These are phyloP conservation scores for Poecilia velifera DNA, from an alignment of 2,797 vertebrate genomes.

Conservation along the genomic window DNA sequence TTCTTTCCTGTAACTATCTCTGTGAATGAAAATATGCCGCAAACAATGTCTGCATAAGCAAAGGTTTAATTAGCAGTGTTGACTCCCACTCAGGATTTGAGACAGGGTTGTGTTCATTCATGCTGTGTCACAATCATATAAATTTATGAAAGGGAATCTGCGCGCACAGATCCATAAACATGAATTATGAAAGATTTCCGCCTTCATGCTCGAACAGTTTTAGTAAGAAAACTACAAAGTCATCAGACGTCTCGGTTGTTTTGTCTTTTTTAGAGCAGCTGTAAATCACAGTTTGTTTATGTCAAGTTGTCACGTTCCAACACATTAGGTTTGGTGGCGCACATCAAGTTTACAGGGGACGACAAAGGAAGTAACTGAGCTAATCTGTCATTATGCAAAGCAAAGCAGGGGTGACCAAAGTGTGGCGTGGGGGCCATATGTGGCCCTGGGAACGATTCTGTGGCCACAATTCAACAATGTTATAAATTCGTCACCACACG, in stretches of 20 bases:
- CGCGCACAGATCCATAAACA: background rate
- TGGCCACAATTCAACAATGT: background rate
- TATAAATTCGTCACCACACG: background rate
- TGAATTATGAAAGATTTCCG: background rate
- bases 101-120: background rate
- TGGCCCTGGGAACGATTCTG: background rate
- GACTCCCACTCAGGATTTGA: background rate
- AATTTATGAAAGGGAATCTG: conserved; percentile 1
- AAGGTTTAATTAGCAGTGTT: background rate
- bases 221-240: background rate
- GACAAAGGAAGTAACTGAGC: background rate
- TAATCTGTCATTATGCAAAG: background rate
- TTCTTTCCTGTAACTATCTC: background rate
- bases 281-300: background rate
- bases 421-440: background rate
- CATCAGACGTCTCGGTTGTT: background rate
- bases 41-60: background rate
- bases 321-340: background rate
- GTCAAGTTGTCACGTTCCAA: background rate
- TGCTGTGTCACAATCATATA: background rate
- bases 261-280: background rate
- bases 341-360: background rate
- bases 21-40: background rate
- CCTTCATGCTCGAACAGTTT: background rate
- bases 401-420: background rate